phyloP scores from a whole-genome alignment of 2,113 vertebrate species.

The Equus przewalskii region DNA sequence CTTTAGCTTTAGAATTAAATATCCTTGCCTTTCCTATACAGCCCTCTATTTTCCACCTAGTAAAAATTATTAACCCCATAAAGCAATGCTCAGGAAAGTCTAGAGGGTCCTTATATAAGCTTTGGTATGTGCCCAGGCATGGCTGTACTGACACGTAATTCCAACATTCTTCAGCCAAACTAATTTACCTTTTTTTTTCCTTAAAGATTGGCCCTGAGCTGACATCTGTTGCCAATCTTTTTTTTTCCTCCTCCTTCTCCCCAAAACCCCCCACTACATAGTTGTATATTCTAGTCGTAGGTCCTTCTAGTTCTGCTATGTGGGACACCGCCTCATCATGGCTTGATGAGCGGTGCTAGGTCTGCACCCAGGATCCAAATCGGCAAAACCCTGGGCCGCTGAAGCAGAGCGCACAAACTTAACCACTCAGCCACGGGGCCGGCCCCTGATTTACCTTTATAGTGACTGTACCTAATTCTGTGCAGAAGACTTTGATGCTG shows the following conservation, averaged over 20 bases:
- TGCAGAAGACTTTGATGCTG: not conserved
- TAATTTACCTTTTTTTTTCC: not conserved
- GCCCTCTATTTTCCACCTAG: not conserved
- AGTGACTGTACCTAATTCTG: not conserved
- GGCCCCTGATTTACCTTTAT: not conserved
- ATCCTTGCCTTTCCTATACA: not conserved
- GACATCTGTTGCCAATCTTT: no score
- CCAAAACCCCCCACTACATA: no score
- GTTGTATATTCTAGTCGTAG: no score
- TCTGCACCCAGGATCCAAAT: no score
- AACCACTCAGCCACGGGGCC: no score
- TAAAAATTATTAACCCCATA: constrained; percentile 59
- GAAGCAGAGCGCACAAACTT: no score
- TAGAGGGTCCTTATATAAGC: not conserved
- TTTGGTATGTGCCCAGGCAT: not conserved
- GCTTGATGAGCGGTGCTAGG: no score
- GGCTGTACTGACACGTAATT: not conserved
- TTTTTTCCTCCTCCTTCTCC: no score
- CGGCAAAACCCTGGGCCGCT: no score
- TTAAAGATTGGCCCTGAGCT: no score
- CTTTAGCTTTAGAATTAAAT: constrained; percentile 56
- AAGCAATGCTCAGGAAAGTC: constrained; percentile 33
- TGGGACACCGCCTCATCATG: no score
- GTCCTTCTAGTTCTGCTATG: no score
- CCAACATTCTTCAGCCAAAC: constrained; percentile 15